Percentiles rank a stretch among this genome's conserved stretches.
phyloP scores from a whole-genome alignment of 2,888 invertebrate genomes.

The Carpatolechia fugitivella region DNA sequence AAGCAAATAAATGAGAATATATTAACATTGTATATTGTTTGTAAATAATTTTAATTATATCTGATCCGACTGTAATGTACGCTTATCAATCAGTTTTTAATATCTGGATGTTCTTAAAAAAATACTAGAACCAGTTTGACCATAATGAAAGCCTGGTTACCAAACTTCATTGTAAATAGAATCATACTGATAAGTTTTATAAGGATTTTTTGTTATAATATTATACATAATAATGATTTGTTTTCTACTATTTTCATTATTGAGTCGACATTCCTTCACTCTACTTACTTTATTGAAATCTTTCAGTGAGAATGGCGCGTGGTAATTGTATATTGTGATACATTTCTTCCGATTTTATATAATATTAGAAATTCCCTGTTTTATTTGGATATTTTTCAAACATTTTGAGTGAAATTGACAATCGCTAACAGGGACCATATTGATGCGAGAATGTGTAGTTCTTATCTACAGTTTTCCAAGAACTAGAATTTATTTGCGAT shows the following conservation, averaged over 20 bases:
- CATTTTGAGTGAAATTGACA: slow-evolving; percentile 3
- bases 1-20: background rate
- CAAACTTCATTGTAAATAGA: slow-evolving; percentile 2
- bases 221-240: background rate
- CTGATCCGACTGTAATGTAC: background rate
- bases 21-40: background rate
- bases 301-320: slow-evolving; percentile 10
- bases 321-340: slow-evolving; percentile 22
- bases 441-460: slow-evolving; percentile 11
- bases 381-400: background rate
- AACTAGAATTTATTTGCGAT: background rate
- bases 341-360: background rate
- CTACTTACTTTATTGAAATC: slow-evolving; percentile 9
- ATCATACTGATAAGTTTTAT: background rate
- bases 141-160: background rate
- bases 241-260: background rate
- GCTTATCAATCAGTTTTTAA: background rate
- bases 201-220: background rate
- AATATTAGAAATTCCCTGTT: background rate
- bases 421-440: slow-evolving; percentile 28
- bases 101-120: background rate
- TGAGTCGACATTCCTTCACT: slow-evolving; percentile 16
- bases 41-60: background rate
- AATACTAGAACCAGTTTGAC: background rate
- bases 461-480: slow-evolving; percentile 26